Evolutionary conservation across 2,888 invertebrate genomes (phyloP).

Genomic region (Helobdella robusta): DNA sequence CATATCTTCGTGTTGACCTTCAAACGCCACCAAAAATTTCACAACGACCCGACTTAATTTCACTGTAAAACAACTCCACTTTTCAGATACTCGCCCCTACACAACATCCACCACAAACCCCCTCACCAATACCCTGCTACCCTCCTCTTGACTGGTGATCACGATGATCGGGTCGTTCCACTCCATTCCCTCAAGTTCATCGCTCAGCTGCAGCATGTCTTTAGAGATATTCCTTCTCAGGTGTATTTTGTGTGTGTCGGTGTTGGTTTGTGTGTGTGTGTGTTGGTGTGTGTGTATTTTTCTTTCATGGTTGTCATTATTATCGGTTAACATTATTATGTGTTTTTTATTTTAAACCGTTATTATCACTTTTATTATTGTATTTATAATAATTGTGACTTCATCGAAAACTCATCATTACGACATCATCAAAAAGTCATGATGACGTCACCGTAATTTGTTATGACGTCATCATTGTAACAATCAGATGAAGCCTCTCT

Average conservation of each 20-base stretch:
- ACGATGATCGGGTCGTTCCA: slow-evolving; percentile 95
- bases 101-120: slow-evolving; percentile 65
- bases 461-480: too few relatives aligned
- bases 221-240: slow-evolving; percentile 58
- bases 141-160: slow-evolving; percentile 86
- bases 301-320: too few relatives aligned
- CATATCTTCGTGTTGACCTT: not conserved
- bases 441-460: too few relatives aligned
- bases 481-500: slow-evolving; percentile 66
- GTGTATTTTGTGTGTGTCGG: slow-evolving; percentile 36
- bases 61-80: not conserved
- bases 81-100: slow-evolving; percentile 71
- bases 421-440: too few relatives aligned
- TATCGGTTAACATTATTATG: not conserved
- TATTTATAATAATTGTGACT: too few relatives aligned
- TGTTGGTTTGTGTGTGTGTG: too few relatives aligned
- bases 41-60: not conserved
- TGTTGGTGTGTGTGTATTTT: too few relatives aligned
- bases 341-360: too few relatives aligned
- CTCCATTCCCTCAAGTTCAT: slow-evolving; percentile 90
- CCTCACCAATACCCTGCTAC: slow-evolving; percentile 73
- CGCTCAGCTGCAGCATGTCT: slow-evolving; percentile 72
- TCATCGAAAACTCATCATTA: too few relatives aligned
- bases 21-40: not conserved
- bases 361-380: too few relatives aligned